These are phyloP conservation scores for Zapus hudsonius DNA, from an alignment of 2,113 vertebrate genomes.

Conservation along the genomic window DNA sequence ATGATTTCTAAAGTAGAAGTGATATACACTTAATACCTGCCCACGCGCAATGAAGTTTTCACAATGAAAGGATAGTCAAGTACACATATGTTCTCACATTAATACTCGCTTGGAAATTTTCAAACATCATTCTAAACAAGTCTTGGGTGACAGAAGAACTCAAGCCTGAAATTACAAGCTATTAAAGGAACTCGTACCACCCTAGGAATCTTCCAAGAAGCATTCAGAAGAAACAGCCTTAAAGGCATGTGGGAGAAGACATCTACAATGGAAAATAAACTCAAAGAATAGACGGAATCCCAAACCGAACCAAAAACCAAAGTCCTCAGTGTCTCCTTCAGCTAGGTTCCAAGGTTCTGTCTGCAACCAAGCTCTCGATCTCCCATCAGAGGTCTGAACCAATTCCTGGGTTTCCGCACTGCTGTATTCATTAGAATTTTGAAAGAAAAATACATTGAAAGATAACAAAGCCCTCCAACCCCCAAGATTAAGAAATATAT, in stretches of 20 bases:
- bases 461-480: not conserved
- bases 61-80: not conserved
- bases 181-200: not conserved
- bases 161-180: not conserved
- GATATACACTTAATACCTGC: not conserved
- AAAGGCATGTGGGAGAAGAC: not conserved
- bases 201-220: not conserved
- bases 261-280: not conserved
- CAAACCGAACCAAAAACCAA: too few species aligned
- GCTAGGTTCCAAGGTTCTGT: not conserved
- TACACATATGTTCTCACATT: not conserved
- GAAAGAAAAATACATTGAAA: not conserved
- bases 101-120: not conserved
- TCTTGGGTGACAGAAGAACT: not conserved
- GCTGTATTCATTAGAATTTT: not conserved
- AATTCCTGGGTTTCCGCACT: not conserved
- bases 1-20: not conserved
- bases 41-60: not conserved
- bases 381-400: not conserved
- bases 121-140: not conserved
- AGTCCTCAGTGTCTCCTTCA: not conserved
- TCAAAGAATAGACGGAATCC: not conserved
- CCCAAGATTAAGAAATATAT: not conserved
- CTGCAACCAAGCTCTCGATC: not conserved
- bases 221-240: not conserved